phyloP scores from a whole-genome alignment of 2,797 vertebrate genomes.

The Pangasius larnaudii region DNA sequence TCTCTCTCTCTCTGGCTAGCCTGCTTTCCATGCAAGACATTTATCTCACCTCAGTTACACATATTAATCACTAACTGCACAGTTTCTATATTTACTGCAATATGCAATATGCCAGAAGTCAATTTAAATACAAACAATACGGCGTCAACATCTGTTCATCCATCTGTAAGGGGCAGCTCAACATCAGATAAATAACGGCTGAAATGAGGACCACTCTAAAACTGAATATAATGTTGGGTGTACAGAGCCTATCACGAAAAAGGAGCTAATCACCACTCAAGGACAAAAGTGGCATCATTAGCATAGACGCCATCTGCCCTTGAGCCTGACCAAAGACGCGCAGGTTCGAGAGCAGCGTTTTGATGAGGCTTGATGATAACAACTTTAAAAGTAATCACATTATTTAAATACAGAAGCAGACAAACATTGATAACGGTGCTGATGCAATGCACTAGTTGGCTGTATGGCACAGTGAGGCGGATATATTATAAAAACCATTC shows the following conservation, averaged over 20 bases:
- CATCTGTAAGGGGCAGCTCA: not conserved
- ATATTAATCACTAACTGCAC: not conserved
- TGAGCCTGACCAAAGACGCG: not conserved
- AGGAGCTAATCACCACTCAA: conserved; percentile 12
- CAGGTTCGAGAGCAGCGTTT: not conserved
- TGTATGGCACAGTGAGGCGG: not conserved
- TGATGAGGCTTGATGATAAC: conserved; percentile 4
- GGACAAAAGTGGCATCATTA: conserved; percentile 12
- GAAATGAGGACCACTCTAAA: not conserved
- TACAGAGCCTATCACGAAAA: not conserved
- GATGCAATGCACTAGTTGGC: not conserved
- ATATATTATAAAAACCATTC: not conserved
- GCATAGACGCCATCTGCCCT: not conserved
- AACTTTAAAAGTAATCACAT: not conserved
- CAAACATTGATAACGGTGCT: not conserved
- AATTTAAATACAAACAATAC: not conserved
- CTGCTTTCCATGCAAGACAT: not conserved
- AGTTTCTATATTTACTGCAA: not conserved
- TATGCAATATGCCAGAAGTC: not conserved
- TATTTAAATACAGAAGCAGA: not conserved
- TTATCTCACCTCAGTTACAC: not conserved
- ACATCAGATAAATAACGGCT: not conserved
- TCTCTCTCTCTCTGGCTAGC: not conserved
- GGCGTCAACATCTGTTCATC: not conserved
- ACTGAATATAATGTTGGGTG: not conserved